Percentiles rank a stretch among this genome's conserved stretches.
phyloP scores from a whole-genome alignment of 2,888 invertebrate species.

The Standfussiana lucernea region DNA sequence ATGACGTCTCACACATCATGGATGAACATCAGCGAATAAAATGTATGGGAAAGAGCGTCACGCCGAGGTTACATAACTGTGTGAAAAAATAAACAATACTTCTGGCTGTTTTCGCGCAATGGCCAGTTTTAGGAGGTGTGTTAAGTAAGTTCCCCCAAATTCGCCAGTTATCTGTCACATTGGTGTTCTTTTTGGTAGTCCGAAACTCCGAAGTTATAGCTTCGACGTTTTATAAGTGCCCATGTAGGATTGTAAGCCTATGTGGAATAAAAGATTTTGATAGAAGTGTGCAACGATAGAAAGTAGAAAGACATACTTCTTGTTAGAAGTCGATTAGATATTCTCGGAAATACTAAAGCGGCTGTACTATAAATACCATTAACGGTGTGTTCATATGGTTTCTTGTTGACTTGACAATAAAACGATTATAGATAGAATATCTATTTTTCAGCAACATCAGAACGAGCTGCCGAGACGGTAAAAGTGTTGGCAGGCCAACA shows the following conservation, averaged over 20 bases:
- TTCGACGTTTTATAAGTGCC: background rate
- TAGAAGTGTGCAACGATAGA: background rate
- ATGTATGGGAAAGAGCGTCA: no score
- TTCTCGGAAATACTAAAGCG: background rate
- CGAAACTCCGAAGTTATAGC: background rate
- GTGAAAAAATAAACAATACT: background rate
- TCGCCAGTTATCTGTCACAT: background rate
- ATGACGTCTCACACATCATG: background rate
- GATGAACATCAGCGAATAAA: no score
- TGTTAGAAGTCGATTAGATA: background rate
- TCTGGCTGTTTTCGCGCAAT: background rate
- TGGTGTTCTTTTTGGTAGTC: background rate
- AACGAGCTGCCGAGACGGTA: background rate
- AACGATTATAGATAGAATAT: slow-evolving; percentile 1
- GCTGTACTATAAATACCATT: slow-evolving; percentile 23
- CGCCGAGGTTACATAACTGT: no score
- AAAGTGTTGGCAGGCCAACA: background rate
- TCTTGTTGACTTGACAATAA: slow-evolving; percentile 15
- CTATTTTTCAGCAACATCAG: background rate
- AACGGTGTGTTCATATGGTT: slow-evolving; percentile 23
- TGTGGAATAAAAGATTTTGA: background rate
- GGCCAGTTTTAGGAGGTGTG: background rate
- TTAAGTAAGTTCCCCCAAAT: background rate
- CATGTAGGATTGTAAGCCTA: background rate
- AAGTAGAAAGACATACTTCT: slow-evolving; percentile 5